Evolutionary conservation across 2,888 invertebrate genomes (phyloP).

Genomic region (Tethea ocularis): DNA sequence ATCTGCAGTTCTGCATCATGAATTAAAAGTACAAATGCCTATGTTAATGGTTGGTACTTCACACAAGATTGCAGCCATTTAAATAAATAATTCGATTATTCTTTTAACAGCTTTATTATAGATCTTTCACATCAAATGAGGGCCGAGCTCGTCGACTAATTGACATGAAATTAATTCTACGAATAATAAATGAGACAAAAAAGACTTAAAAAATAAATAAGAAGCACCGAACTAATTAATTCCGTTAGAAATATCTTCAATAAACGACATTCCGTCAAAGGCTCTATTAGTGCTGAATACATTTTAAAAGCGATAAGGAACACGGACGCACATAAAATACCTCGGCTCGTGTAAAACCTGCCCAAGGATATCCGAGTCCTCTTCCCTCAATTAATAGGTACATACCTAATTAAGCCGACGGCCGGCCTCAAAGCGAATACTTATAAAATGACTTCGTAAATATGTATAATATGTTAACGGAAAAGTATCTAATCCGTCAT

Average conservation of each 20-base stretch:
- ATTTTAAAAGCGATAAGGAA: background rate
- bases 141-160: background rate
- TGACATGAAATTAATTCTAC: slow-evolving; percentile 1
- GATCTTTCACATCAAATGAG: background rate
- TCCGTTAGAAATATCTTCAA: background rate
- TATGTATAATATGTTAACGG: too few species aligned
- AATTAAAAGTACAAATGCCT: too few species aligned
- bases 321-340: background rate
- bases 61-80: background rate
- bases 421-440: slow-evolving; percentile 19
- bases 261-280: slow-evolving; percentile 6
- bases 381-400: slow-evolving; percentile 47
- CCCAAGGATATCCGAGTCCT: slow-evolving; percentile 17
- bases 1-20: too few species aligned
- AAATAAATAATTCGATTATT: slow-evolving; percentile 2
- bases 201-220: background rate
- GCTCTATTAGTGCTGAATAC: slow-evolving; percentile 1
- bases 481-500: too few species aligned
- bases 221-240: slow-evolving; percentile 1
- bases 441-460: too few species aligned
- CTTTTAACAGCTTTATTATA: background rate
- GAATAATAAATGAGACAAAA: slow-evolving; percentile 6
- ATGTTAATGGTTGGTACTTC: background rate
- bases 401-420: slow-evolving; percentile 43
- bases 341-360: background rate